Percentiles rank a stretch among this genome's conserved stretches.
phyloP scores from a whole-genome alignment of 2,113 vertebrate genomes.

The Pachycephala philippinensis region DNA sequence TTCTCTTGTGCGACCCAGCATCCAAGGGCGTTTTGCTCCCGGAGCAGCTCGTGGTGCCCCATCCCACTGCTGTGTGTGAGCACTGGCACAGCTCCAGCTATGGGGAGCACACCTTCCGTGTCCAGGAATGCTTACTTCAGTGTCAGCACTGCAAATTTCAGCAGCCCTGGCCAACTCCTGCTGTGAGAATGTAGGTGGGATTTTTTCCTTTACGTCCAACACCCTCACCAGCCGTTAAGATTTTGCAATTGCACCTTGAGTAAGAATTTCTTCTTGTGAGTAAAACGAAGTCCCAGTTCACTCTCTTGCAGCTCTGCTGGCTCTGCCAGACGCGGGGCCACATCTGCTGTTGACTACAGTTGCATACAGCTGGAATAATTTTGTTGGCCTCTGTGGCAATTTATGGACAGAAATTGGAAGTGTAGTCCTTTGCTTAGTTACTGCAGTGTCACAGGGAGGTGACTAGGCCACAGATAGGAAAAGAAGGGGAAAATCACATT shows the following conservation, averaged over 20 bases:
- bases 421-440: background rate
- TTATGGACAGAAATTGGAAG: background rate
- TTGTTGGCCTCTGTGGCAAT: background rate
- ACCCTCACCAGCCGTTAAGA: background rate
- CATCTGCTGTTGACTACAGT: background rate
- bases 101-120: background rate
- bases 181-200: background rate
- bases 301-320: background rate
- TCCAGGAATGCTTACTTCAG: background rate
- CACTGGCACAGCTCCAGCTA: background rate
- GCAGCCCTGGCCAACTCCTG: background rate
- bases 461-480: background rate
- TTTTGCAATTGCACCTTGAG: background rate
- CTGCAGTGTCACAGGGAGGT: background rate
- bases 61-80: accelerated
- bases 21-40: background rate
- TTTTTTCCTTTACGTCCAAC: background rate
- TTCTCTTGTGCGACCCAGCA: accelerated
- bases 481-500: background rate
- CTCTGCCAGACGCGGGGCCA: background rate
- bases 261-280: background rate
- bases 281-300: background rate
- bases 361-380: constrained; percentile 2
- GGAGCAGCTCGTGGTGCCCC: accelerated
- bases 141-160: background rate